Percentiles rank a stretch among this genome's conserved stretches.
Conservation (phyloP, 2,113 vertebrate genomes). For the Motacilla tschutschensis region DNA sequence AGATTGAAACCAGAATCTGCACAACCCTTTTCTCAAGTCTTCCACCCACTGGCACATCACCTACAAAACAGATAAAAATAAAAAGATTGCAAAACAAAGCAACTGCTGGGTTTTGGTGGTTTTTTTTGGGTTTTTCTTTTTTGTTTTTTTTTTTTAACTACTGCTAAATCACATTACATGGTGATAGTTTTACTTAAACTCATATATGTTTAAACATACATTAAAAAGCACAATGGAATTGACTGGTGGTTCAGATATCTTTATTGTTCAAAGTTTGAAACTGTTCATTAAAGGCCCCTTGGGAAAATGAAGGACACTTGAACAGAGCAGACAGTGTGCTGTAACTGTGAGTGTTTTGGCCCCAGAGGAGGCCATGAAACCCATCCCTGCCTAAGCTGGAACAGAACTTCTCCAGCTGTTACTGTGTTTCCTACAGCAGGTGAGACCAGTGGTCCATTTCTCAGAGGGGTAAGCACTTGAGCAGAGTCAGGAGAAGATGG, state of each 20-base stretch:
- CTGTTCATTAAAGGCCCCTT: background rate
- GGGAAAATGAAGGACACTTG: background rate
- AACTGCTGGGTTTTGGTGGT: background rate
- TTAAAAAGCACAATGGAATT: background rate
- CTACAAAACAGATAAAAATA: conserved; percentile 61
- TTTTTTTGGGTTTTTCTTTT: too few species aligned
- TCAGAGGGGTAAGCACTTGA: background rate
- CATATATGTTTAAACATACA: background rate
- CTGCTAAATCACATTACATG: background rate
- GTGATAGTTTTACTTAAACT: background rate
- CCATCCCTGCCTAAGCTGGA: background rate
- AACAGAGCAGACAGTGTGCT: background rate
- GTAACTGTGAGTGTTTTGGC: background rate
- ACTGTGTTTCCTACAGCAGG: background rate
- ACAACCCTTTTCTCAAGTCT: conserved; percentile 79
- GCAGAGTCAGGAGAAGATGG: background rate
- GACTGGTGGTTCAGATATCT: background rate
- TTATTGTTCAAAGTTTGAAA: background rate
- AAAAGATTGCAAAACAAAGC: background rate
- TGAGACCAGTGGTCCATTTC: background rate
- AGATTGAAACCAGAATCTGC: conserved; percentile 80
- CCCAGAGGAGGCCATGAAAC: background rate
- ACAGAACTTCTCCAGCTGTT: background rate
- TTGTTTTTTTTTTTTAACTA: background rate
- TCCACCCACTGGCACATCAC: conserved; percentile 92